Conservation (phyloP, 37 sponge, comb jelly and placozoan genomes). For the Tethya wilhelma region DNA sequence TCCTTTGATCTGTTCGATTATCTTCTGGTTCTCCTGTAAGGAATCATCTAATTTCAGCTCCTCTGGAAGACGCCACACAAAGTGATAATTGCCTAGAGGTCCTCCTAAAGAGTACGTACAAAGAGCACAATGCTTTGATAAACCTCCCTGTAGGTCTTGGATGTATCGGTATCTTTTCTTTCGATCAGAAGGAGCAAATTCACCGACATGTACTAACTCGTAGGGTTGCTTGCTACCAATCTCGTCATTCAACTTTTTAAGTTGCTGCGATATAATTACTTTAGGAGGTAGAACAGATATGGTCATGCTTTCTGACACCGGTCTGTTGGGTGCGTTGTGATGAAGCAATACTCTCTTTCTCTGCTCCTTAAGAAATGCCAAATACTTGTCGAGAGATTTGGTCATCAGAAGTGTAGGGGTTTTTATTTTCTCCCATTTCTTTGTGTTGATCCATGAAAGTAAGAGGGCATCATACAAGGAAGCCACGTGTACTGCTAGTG, state of each 20-base stretch:
- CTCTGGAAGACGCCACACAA: slow-evolving; percentile 44
- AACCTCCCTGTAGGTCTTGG: slow-evolving; percentile 21
- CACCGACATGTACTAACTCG: slow-evolving; percentile 17
- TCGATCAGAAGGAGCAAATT: slow-evolving; percentile 21
- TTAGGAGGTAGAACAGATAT: background rate
- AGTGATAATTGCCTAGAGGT: slow-evolving; percentile 36
- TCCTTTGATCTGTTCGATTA: slow-evolving; percentile 14
- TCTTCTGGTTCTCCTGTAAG: slow-evolving; percentile 30
- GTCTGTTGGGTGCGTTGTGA: background rate
- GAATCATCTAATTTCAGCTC: slow-evolving; percentile 35
- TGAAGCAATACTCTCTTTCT: background rate
- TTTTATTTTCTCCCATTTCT: background rate
- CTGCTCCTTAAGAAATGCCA: background rate
- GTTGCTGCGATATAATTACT: background rate
- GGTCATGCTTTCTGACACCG: background rate
- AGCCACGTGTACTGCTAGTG: background rate
- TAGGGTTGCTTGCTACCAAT: background rate
- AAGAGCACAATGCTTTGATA: slow-evolving; percentile 15
- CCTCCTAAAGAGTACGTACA: slow-evolving; percentile 43
- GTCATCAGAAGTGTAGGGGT: background rate
- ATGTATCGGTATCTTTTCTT: slow-evolving; percentile 16
- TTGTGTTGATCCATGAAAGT: background rate
- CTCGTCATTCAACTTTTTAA: background rate
- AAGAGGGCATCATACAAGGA: background rate
- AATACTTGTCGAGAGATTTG: background rate